Base-by-base conservation (phyloP, 2,888 invertebrate species). In the Troides aeacus region DNA sequence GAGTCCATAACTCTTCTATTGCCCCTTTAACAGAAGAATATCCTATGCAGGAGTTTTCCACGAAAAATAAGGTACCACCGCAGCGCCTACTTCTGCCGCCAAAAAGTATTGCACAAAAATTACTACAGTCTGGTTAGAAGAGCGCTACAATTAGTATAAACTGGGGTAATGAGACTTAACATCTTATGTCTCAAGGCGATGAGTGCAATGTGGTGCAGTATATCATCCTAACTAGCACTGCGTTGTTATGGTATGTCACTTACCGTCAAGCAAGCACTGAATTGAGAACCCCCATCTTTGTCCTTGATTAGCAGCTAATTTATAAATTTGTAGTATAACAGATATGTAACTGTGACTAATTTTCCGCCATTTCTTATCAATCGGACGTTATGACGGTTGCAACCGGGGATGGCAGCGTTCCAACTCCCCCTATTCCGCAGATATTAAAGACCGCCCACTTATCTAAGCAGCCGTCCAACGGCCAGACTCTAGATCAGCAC, bases 401-500 rank as follows among this genome's bases (percentile, higher is more conserved):
- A 42, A 23, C 42, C 67, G 23, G 71, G 68, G 69, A 60, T 87
- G 87, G 86, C 85, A 80, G 74, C 53, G 69, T 74, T 81, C 87
- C 88, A 87, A 80, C 74, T 74, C 78, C 74, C 68, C 60, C 80
- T 74, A 79, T 78, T 77, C 79, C 79, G 79, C 73, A 77, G 81
- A 85, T 86, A 87, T 88, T 85, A 85, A 90, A 83, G 88, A 91
- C 81, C 82, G 81, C 74, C 84, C 87, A 85, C 84, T 88, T 89
- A 86, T 89, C 87, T 87, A 66, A 70, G 70, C 70, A 82, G 82
- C 77, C 79, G 80, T 76, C 82, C 80, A 76, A 56, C 66, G 60
- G 76, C 79, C 80, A 82, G 81, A 81, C 81, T 82, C 77, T 75
- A 80, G 81, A 84, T 89, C 86, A 84, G 84, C 84, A 82, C 80